These are phyloP conservation scores for Myotis findleyi DNA, from an alignment of 2,797 vertebrate genomes.

Conservation along the genomic window DNA sequence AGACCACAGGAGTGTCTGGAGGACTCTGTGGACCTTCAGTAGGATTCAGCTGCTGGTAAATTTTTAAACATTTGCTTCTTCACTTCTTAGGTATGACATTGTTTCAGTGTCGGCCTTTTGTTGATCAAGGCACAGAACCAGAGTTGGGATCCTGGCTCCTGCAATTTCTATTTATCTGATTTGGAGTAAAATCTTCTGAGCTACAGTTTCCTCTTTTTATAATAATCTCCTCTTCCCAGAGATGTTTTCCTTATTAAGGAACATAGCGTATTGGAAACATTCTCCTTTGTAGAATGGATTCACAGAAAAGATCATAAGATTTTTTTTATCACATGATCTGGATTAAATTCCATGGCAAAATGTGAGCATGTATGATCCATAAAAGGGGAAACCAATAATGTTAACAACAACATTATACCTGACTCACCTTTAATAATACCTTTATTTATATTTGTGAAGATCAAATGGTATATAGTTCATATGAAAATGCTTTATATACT, in stretches of 20 bases:
- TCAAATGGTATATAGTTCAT: not conserved
- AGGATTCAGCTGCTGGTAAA: not conserved
- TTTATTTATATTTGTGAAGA: constrained; percentile 12
- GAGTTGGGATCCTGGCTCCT: not conserved
- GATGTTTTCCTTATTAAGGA: not conserved
- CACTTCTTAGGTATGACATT: not conserved
- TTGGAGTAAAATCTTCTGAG: not conserved
- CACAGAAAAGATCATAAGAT: not conserved
- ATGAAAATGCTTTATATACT: not conserved
- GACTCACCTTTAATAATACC: not conserved
- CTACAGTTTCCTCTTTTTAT: not conserved
- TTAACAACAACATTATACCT: not conserved
- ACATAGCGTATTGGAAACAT: not conserved
- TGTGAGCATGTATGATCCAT: not conserved
- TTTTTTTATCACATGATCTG: not conserved
- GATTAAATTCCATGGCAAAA: not conserved
- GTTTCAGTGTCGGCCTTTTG: not conserved
- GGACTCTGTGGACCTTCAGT: not conserved
- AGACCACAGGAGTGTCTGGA: not conserved
- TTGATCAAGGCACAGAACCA: not conserved
- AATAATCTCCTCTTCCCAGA: not conserved
- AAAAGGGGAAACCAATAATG: not conserved
- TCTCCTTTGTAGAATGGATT: not conserved
- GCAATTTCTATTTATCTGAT: not conserved
- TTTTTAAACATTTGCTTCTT: not conserved